These are phyloP conservation scores for Nothobranchius kuhntae DNA, from an alignment of 2,113 vertebrate species.

Conservation along the genomic window DNA sequence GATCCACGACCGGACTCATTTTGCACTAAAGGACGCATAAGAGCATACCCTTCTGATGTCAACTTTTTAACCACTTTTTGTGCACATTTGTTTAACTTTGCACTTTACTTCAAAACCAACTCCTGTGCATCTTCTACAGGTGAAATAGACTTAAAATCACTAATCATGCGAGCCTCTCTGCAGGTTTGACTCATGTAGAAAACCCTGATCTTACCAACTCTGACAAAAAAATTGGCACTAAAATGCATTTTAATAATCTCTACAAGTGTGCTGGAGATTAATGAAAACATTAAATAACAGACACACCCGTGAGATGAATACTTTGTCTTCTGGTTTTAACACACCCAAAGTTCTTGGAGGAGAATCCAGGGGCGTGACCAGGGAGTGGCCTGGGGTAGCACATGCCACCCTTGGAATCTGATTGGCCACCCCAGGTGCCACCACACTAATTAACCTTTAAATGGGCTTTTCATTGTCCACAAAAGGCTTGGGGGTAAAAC, in stretches of 20 bases:
- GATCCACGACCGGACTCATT: too few species aligned
- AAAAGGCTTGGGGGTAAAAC: too few species aligned
- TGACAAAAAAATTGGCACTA: background rate
- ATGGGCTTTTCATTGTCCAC: too few species aligned
- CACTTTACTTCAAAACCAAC: background rate
- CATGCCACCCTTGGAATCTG: too few species aligned
- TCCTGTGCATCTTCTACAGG: background rate
- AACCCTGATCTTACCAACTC: background rate
- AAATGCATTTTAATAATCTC: background rate
- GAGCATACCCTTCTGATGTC: background rate
- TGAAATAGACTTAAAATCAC: background rate
- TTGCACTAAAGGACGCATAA: too few species aligned
- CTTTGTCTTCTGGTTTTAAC: background rate
- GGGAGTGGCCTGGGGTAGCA: too few species aligned
- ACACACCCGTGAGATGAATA: slow-evolving; percentile 29
- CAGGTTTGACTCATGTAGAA: background rate
- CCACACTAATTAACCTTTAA: too few species aligned
- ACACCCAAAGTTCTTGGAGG: slow-evolving; percentile 8
- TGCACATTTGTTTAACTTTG: background rate
- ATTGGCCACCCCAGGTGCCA: too few species aligned
- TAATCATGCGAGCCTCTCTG: background rate
- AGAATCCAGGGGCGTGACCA: too few species aligned
- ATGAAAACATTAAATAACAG: background rate
- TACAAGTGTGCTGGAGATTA: background rate
- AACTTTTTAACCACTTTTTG: background rate